Base-by-base conservation (phyloP, 2,113 vertebrate species). In the Anarhynchus alexandrinus region DNA sequence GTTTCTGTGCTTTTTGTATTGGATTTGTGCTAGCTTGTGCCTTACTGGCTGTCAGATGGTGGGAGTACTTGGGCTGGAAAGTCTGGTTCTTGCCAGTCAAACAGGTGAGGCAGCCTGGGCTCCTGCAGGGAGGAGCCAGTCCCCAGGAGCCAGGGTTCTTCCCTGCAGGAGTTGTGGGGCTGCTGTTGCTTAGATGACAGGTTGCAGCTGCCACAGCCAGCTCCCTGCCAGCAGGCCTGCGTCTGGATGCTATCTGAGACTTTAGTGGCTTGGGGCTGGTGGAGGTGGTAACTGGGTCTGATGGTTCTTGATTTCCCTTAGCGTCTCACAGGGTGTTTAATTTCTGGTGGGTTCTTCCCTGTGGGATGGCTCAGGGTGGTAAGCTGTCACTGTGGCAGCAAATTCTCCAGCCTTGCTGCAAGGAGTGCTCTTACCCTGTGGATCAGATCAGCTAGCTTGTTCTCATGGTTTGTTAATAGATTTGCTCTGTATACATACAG, bases 61-160 rank as follows among this genome's bases (percentile, higher is more conserved):
- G 89, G 95, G 91, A 95, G 62, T 84, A 42, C 83, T 76, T 65
- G 57, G 69, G 69, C 93, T 95, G 93, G 95, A 94, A 97, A 92
- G 83, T 95, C 94, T 95, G 77, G 96, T 94, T 96, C 89, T 79
- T 92, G 40, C 95, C 47, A 76, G 93, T 90, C 58, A 55, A 80
- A 93, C 89, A 89, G 91, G 96, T 95, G 86, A 82, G 91, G 49
- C 86, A 89, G 77, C 93, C 86, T 92, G 81, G 81, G 61, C 58
- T 95, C 15, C 58, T 61, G 32, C 2, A 82, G 83, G 86, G 83
- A 95, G 91, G 77, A 94, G 80, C 66, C 1, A 0, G 83, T 94
- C 96, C 77, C 57, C 58, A 82, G 74, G 58, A 93, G 82, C 58
- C 82, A 90, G 71, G 71, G 58, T 58, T 88, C 71, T 87, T 90